Percentiles rank a stretch among this genome's conserved stretches.
phyloP scores from a whole-genome alignment of 2,888 invertebrate species.

The Tethea ocularis region DNA sequence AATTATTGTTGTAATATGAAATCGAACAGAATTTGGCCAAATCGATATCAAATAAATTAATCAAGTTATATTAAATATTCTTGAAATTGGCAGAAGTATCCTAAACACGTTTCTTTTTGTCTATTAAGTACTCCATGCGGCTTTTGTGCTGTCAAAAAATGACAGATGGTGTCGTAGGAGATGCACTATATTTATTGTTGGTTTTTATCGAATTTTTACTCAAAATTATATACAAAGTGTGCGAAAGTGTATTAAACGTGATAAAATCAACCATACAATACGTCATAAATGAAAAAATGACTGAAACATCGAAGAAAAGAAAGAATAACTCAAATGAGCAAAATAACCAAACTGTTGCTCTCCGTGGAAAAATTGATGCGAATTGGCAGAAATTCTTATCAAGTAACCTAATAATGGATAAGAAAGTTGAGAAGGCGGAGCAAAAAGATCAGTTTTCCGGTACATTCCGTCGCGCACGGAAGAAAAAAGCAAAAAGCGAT shows the following conservation, averaged over 20 bases:
- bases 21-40: too few species aligned
- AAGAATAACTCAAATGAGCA: conserved; percentile 51
- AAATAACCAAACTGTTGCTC: conserved; percentile 56
- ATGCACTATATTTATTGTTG: conserved; percentile 57
- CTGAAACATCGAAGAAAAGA: conserved; percentile 62
- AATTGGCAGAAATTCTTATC: conserved; percentile 76
- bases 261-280: conserved; percentile 41
- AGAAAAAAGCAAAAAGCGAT: conserved; percentile 53
- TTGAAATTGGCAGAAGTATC: too few species aligned
- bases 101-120: neutral
- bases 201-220: conserved; percentile 56
- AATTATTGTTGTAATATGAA: too few species aligned
- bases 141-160: conserved; percentile 39
- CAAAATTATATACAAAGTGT: conserved; percentile 42
- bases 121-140: conserved; percentile 22
- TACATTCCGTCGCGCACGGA: conserved; percentile 63
- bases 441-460: conserved; percentile 61
- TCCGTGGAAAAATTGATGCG: conserved; percentile 65
- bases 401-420: conserved; percentile 60
- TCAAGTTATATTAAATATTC: too few species aligned
- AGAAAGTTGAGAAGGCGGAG: conserved; percentile 54
- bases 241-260: conserved; percentile 36
- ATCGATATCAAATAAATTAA: too few species aligned
- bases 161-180: conserved; percentile 54
- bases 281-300: conserved; percentile 63